Base-by-base conservation (phyloP, 1,140 invertebrate genomes). In the Micrasema minimum region DNA sequence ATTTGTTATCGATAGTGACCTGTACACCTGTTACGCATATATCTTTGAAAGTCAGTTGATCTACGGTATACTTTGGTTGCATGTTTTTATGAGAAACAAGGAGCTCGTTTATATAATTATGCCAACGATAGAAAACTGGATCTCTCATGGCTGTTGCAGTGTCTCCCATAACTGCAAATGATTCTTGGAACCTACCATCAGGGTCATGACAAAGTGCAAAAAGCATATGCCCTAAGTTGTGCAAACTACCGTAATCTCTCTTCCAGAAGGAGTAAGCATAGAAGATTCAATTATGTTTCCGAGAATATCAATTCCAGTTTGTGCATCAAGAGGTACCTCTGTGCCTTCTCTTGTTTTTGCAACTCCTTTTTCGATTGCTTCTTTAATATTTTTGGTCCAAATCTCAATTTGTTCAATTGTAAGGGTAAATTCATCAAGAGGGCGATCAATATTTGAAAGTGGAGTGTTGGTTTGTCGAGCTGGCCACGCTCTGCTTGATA, bases 321-420 rank as follows among this genome's bases (percentile, higher is more conserved):
- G 77, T 71, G 88, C 87, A 7, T 80, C 83, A 2, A 89, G 72
- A 4, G 71, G 72, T 2, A 87, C 74, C 9, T 75, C 75, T 1
- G 79, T 72, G 0, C 82, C 84, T 16, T 76, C 76, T 3, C 66
- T 9, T n/a, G 31, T 11, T 4, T 65, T 31, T 4, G 50, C 55
- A 51, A 72, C 75, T 4, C 81, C 81, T 46, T 77, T 75, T 46
- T 83, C 79, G 59, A 85, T 81, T 14, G 81, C 82, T 59, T 82
- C 79, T 26, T 78, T 65, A 22, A 85, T 77, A 18, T 82, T 71
- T n/a, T 80, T 77, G 12, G 76, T 72, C 80, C 80, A 83, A 50
- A 87, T 84, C 76, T 91, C 89, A 69, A 95, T 41, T 75, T 92
- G 87, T 1, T 87, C 80, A 5, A 95, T 82, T 69, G 92, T 90